phyloP scores from a whole-genome alignment of 2,888 invertebrate species.

The Cremastobaeus sp. region DNA sequence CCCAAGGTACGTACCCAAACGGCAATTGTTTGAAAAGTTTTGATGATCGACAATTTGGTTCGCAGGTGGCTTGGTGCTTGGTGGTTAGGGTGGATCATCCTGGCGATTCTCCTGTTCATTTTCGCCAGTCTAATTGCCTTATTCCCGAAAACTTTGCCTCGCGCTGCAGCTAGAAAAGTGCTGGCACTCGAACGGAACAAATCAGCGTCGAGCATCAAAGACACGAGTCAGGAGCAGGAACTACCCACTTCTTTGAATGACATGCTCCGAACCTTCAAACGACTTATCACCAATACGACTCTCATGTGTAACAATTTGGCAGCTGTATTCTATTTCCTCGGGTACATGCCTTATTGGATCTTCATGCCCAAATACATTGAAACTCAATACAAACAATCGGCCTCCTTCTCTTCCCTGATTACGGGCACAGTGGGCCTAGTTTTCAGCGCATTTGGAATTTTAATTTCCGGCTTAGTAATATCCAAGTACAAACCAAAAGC shows the following conservation, averaged over 20 bases:
- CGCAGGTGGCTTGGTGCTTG: slow-evolving; percentile 88
- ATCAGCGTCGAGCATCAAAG: slow-evolving; percentile 68
- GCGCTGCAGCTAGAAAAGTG: slow-evolving; percentile 81
- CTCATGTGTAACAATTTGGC: slow-evolving; percentile 87
- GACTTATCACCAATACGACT: slow-evolving; percentile 83
- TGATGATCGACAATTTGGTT: too few species aligned
- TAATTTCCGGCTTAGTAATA: slow-evolving; percentile 84
- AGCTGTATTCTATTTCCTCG: slow-evolving; percentile 85
- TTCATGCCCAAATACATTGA: slow-evolving; percentile 91
- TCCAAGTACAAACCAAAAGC: slow-evolving; percentile 84
- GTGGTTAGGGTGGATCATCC: slow-evolving; percentile 87
- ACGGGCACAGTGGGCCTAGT: slow-evolving; percentile 86
- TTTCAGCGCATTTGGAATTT: slow-evolving; percentile 84
- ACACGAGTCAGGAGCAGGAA: slow-evolving; percentile 66
- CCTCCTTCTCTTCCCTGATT: slow-evolving; percentile 86
- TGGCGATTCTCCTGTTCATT: slow-evolving; percentile 81
- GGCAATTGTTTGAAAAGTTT: neutral
- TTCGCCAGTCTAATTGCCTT: slow-evolving; percentile 83
- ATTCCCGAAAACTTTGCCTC: slow-evolving; percentile 85
- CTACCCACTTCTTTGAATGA: slow-evolving; percentile 78
- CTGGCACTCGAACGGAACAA: slow-evolving; percentile 74
- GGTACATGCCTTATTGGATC: slow-evolving; percentile 87
- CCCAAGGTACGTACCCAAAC: slow-evolving; percentile 77
- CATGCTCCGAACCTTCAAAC: slow-evolving; percentile 83
- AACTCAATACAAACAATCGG: slow-evolving; percentile 87